phyloP scores from a whole-genome alignment of 2,113 vertebrate species.

The Castor canadensis region DNA sequence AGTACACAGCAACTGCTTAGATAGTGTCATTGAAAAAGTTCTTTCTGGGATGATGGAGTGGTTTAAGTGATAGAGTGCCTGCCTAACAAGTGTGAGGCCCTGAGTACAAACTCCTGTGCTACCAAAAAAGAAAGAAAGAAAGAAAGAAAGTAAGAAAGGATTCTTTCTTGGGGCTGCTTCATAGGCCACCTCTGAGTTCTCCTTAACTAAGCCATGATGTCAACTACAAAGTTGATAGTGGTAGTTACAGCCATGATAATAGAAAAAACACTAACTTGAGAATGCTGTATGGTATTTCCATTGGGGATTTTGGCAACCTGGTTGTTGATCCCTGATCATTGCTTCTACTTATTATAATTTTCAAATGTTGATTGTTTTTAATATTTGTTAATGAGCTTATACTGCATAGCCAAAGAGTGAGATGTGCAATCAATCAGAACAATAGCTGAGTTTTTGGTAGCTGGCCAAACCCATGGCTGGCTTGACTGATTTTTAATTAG shows the following conservation, averaged over 20 bases:
- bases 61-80: no score
- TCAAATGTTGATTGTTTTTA: conserved; percentile 10
- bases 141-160: no score
- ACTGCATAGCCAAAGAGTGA: conserved; percentile 5
- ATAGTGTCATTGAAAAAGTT: not conserved
- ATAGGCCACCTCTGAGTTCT: not conserved
- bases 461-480: not conserved
- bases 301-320: not conserved
- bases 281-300: not conserved
- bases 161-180: no score
- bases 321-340: not conserved
- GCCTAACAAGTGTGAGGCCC: no score
- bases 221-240: no score
- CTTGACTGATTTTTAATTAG: conserved; percentile 64
- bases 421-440: not conserved
- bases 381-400: not conserved
- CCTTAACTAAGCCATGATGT: not conserved
- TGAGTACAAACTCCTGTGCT: no score
- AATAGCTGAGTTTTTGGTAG: conserved; percentile 8
- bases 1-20: not conserved
- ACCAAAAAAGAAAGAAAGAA: no score
- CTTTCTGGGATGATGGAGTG: no score
- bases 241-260: not conserved
- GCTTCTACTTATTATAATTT: not conserved
- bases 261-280: not conserved